Evolutionary conservation across 2,888 invertebrate genomes (phyloP).

Genomic region (Abscondita cerata): DNA sequence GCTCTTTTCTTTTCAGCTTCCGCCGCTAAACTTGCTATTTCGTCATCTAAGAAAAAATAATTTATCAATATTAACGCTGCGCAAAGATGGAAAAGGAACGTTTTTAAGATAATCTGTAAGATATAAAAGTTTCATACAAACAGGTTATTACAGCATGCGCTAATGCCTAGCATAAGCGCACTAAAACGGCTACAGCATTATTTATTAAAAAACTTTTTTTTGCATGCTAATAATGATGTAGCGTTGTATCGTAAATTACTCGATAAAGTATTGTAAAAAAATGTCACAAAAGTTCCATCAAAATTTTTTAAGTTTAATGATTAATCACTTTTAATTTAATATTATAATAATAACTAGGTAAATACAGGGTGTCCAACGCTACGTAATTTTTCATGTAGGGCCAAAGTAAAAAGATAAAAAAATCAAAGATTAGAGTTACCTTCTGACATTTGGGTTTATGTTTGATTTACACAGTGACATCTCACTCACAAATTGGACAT

Average conservation of each 20-base stretch:
- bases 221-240: neutral
- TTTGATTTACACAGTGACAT: no score
- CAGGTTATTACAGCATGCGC: constrained; percentile 22
- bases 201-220: neutral
- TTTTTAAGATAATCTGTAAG: constrained; percentile 15
- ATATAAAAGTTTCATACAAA: constrained; percentile 6
- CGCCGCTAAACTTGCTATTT: constrained; percentile 68
- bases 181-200: neutral
- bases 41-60: constrained; percentile 56
- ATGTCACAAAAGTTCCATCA: neutral
- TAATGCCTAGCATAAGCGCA: constrained; percentile 16
- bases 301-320: no score
- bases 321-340: no score
- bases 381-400: no score
- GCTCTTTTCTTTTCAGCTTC: constrained; percentile 70
- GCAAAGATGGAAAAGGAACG: neutral
- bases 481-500: no score
- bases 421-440: no score
- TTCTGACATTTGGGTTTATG: no score
- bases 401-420: no score
- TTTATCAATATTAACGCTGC: neutral
- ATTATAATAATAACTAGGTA: no score
- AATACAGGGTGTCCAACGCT: no score
- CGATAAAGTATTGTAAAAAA: neutral
- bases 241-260: neutral